Evolutionary conservation across 1,140 invertebrate genomes (phyloP).

Genomic region (Drosophila pectinifera): DNA sequence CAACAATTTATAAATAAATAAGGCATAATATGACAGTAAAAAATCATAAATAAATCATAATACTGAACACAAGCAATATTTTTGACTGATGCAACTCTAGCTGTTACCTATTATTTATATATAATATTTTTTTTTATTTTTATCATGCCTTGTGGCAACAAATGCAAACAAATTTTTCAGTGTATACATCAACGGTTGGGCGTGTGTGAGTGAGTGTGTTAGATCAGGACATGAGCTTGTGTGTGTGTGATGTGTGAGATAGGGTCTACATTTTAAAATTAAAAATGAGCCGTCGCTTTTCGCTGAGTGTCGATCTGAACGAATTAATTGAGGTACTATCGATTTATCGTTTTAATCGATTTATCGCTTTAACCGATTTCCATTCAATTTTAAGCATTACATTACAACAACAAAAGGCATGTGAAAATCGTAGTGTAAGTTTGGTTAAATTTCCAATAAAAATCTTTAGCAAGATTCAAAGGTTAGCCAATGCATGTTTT

Average conservation of each 20-base stretch:
- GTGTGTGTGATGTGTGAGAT: slow-evolving; percentile 1
- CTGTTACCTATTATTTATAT: slow-evolving; percentile 30
- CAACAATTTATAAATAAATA: slow-evolving; percentile 48
- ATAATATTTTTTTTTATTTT: slow-evolving; percentile 39
- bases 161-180: slow-evolving; percentile 54
- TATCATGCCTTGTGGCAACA: slow-evolving; percentile 37
- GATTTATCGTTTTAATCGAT: slow-evolving; percentile 2
- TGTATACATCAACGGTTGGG: slow-evolving; percentile 12
- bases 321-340: background rate
- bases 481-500: slow-evolving; percentile 10
- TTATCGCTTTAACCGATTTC: slow-evolving; percentile 3
- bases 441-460: background rate
- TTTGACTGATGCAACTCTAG: slow-evolving; percentile 43
- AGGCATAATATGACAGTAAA: slow-evolving; percentile 37
- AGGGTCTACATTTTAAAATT: slow-evolving; percentile 52
- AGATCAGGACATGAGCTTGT: background rate
- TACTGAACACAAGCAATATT: slow-evolving; percentile 72
- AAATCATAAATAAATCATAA: slow-evolving; percentile 63
- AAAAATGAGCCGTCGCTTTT: slow-evolving; percentile 38
- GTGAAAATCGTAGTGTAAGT: slow-evolving; percentile 68
- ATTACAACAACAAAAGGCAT: slow-evolving; percentile 12
- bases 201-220: background rate
- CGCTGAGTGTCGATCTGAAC: slow-evolving; percentile 19
- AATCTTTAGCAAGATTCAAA: background rate
- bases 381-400: slow-evolving; percentile 29